A percentile compares a stretch with the other conserved stretches of the same genome.
Conservation (phyloP, 2,113 vertebrate genomes). For the Onychorhynchus coronatus region DNA sequence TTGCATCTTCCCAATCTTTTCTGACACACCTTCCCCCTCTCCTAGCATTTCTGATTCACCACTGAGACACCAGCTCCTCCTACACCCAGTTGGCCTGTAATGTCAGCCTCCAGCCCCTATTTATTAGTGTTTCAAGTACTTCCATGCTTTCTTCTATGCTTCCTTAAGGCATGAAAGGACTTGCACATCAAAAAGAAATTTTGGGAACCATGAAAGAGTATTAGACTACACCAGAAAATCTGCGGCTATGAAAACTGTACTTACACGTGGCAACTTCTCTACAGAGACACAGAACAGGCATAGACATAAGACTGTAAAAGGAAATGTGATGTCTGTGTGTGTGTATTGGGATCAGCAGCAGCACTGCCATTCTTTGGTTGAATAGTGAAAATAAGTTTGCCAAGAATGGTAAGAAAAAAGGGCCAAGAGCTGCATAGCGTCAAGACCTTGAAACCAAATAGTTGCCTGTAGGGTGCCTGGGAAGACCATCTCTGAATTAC, state of each 20-base stretch:
- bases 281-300: neutral
- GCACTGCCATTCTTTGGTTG: neutral
- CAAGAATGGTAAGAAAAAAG: neutral
- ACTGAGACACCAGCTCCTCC: neutral
- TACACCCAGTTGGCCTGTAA: neutral
- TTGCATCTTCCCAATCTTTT: neutral
- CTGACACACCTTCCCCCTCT: neutral
- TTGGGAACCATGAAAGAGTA: neutral
- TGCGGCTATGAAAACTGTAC: constrained; percentile 1
- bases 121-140: constrained; percentile 6
- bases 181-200: constrained; percentile 37
- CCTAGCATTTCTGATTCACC: neutral
- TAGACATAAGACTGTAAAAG: neutral
- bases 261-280: neutral
- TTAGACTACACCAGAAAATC: neutral
- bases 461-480: neutral
- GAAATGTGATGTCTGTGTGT: neutral
- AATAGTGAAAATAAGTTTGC: neutral
- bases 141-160: neutral
- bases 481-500: neutral
- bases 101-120: neutral
- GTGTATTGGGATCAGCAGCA: neutral
- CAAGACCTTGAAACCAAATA: neutral
- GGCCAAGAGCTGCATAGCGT: neutral
- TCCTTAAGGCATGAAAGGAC: constrained; percentile 8